Evolutionary conservation across 1,140 invertebrate species (phyloP), one percentile per base, ranked within the genome.

Genomic region (Drosophila ananassae): DNA sequence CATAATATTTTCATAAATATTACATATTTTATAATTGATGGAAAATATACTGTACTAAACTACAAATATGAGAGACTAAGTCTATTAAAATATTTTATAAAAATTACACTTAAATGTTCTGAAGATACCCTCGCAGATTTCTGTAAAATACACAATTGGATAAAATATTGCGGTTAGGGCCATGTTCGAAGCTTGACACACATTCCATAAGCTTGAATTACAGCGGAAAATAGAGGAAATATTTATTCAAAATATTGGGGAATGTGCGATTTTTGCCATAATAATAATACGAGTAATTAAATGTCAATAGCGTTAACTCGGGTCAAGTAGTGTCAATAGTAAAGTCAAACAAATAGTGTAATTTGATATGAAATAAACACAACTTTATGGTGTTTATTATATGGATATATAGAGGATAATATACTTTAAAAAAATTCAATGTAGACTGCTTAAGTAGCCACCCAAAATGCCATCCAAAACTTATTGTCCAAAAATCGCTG

Each of bases 201-300:
- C 57, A 56, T 68, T 79, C 8, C 21, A 69, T 87, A 85, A 89
- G 78, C 78, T 71, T 87, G 71, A 87, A 79, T 78, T 79, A 82
- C 83, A 66, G 71, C 66, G 25, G 25, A 58, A 47, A 48, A 71
- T 47, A 25, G 9, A 51, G 44, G 34, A 67, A 89, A 73, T 82
- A 89, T 87, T 89, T 82, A 75, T 79, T 62, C 76, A 73, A 85
- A 77, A 77, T 77, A 85, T 85, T 82, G 77, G n/a, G 47, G 41
- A 68, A 69, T 69, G 25, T 41, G 2, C 52, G n/a, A 55, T 13
- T 24, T 24, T 64, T 39, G 52, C 13, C 39, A 47, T 22, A 50
- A 55, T 22, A 50, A 55, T 57, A 69, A 22, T 4, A 37, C 25
- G 41, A 69, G 64, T 82, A 85, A 85, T 85, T 87, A 75, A 78